Base-by-base conservation (phyloP, 2,888 invertebrate species). In the Trissolcus japonicus region DNA sequence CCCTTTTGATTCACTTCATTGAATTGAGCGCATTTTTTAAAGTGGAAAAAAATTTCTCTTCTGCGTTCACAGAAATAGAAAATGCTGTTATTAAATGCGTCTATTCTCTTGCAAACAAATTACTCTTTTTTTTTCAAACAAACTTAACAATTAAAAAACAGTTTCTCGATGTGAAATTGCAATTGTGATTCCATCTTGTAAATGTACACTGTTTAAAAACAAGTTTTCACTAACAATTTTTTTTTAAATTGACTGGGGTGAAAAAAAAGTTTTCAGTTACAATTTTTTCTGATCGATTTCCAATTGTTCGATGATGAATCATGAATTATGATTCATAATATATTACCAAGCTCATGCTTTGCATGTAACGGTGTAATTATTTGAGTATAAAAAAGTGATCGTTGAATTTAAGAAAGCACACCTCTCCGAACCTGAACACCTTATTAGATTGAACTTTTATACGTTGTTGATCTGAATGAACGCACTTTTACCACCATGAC, bases 361-460 rank as follows among this genome's bases (percentile, higher is more conserved):
- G 57, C 57, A 29, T 40, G 21, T 75, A 75, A 75, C 67, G 74
- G 68, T 75, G 56, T 57, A 68, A 74, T 54, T n/a, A n/a, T n/a
- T 59, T 48, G 50, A 41, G 54, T 59, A 48, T 48, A 74, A 75
- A 74, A 75, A 73, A 35, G 74, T 63, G 59, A 68, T 48, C 68
- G 63, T 68, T 54, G 17, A 75, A 67, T 68, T 75, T 68, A 74
- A 67, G 74, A 62, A 74, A 67, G 57, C 56, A 35, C 35, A 11
- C 35, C 35, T 2, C 35, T 35, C 11, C 11, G 35, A 35, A 35
- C 35, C 35, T 35, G 9, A 35, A 35, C 35, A 35, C 35, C 9
- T 35, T 9, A 35, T 35, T 11, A 11, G 35, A 35, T 48, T 48
- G 14, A 48, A 48, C 17, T 48, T 48, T 48, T 48, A 48, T 17